These are phyloP conservation scores for Acropternis orthonyx DNA, from an alignment of 2,797 vertebrate genomes.

Conservation along the genomic window DNA sequence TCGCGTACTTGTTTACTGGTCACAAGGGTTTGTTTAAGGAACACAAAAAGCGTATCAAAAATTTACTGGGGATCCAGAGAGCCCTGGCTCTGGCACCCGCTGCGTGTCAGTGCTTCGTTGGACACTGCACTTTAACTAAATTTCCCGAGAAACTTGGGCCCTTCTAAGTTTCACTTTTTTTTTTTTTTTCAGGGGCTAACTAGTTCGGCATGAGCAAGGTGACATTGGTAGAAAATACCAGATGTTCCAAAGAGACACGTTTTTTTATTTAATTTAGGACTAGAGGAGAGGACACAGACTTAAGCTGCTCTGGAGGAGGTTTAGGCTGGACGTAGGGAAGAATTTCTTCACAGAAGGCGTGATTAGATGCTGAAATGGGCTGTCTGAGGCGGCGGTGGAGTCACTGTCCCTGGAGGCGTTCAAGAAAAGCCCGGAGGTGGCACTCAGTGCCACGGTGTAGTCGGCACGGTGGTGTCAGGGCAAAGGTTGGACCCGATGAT, in stretches of 20 bases:
- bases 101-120: rapidly evolving
- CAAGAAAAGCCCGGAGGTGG: not conserved
- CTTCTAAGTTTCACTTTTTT: not conserved
- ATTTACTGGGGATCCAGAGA: not conserved
- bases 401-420: not conserved
- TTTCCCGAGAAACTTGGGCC: not conserved
- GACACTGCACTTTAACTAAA: rapidly evolving
- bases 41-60: rapidly evolving
- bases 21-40: not conserved
- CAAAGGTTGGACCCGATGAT: not conserved
- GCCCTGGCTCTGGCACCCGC: not conserved
- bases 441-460: not conserved
- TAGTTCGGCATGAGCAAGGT: rapidly evolving
- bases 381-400: not conserved
- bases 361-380: not conserved
- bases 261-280: not conserved
- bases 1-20: rapidly evolving
- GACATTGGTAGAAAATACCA: not conserved
- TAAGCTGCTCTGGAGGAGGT: not conserved
- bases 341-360: not conserved
- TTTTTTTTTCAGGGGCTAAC: not conserved
- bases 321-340: not conserved
- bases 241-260: not conserved
- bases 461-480: not conserved
- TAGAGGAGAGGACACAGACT: not conserved